Conservation (phyloP, 2,888 invertebrate species). For the Callinectes sapidus region DNA sequence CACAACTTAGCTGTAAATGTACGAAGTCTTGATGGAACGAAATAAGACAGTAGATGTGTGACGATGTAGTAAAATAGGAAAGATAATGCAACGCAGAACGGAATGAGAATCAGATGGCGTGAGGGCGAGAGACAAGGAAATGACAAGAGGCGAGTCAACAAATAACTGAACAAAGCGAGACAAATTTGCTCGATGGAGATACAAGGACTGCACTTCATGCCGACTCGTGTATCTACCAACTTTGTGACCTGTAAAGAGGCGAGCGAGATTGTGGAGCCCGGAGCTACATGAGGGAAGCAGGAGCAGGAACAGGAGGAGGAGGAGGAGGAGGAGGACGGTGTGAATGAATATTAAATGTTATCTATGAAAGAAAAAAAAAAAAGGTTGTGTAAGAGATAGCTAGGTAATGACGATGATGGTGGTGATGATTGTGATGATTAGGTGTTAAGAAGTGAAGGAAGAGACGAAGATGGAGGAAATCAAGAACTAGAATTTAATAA, state of each 20-base stretch:
- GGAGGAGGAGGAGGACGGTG: too few species aligned
- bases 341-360: too few species aligned
- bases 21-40: not conserved
- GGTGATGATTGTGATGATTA: too few species aligned
- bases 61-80: not conserved
- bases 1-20: not conserved
- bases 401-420: too few species aligned
- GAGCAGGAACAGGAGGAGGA: not conserved
- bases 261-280: not conserved
- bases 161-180: not conserved
- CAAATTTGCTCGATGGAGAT: not conserved
- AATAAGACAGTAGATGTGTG: not conserved
- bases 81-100: not conserved
- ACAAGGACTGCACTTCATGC: not conserved
- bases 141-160: not conserved
- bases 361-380: too few species aligned
- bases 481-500: too few species aligned
- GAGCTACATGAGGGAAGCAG: not conserved
- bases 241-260: not conserved
- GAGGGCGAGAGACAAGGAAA: not conserved
- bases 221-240: not conserved
- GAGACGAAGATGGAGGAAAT: too few species aligned
- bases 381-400: too few species aligned
- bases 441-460: too few species aligned
- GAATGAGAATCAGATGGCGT: not conserved